Evolutionary conservation across 2,797 vertebrate species (phyloP).

Genomic region (Malurus splendens): DNA sequence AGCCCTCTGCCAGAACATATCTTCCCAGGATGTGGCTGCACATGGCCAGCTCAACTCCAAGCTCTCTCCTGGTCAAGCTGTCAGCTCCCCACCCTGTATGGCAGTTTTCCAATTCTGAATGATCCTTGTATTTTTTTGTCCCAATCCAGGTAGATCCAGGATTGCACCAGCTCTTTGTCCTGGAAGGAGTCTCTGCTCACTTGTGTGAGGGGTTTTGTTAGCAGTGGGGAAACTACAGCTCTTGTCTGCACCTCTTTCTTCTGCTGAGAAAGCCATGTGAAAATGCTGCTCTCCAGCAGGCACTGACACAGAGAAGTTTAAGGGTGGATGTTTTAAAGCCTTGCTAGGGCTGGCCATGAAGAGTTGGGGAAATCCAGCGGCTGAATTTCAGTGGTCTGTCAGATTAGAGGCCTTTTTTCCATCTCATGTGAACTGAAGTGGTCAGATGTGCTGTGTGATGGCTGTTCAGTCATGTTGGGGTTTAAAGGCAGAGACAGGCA

Average conservation of each 20-base stretch:
- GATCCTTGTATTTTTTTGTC: background rate
- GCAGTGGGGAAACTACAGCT: background rate
- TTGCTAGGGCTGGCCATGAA: background rate
- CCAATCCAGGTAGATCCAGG: background rate
- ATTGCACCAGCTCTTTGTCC: background rate
- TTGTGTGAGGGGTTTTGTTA: background rate
- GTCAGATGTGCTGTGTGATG: background rate
- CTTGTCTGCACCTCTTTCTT: background rate
- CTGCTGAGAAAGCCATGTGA: background rate
- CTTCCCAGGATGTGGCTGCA: background rate
- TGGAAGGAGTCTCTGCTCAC: background rate
- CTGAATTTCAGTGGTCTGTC: background rate
- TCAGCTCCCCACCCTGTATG: fast-evolving
- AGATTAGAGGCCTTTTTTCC: background rate
- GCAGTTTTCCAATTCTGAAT: background rate
- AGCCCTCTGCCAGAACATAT: background rate
- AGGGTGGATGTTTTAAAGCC: background rate
- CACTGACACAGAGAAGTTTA: background rate
- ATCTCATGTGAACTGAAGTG: fast-evolving
- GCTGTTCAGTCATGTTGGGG: background rate
- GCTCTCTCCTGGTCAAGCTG: background rate
- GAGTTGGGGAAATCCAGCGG: background rate
- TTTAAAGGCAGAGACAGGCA: background rate
- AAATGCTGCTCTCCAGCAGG: background rate
- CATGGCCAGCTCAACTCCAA: background rate